Conservation (phyloP, 2,888 invertebrate species). For the Actias luna region DNA sequence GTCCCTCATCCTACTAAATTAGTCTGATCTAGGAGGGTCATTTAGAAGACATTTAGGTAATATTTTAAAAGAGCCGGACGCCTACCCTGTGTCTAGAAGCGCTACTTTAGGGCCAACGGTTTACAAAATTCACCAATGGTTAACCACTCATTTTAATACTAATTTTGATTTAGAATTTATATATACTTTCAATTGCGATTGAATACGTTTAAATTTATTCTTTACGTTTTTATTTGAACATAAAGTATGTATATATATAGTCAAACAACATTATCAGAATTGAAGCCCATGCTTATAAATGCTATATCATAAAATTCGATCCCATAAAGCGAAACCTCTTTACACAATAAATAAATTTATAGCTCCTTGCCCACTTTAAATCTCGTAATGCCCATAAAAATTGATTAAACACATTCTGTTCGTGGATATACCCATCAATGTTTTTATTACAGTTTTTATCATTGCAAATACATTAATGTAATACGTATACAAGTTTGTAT, state of each 20-base stretch:
- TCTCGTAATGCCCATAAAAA: slow-evolving; percentile 18
- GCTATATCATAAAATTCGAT: neutral
- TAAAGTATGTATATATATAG: neutral
- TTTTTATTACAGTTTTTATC: slow-evolving; percentile 16
- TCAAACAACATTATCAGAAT: neutral
- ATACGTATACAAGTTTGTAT: neutral
- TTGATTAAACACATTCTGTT: slow-evolving; percentile 20
- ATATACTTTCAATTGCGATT: too few relatives aligned
- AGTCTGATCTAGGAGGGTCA: too few relatives aligned
- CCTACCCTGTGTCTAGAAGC: too few relatives aligned
- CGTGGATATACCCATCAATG: slow-evolving; percentile 19
- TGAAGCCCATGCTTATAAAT: neutral
- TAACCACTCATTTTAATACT: too few relatives aligned
- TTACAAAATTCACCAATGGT: too few relatives aligned
- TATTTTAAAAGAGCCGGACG: too few relatives aligned
- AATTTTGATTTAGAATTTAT: too few relatives aligned
- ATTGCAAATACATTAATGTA: neutral
- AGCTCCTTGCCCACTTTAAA: slow-evolving; percentile 7
- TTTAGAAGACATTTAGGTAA: too few relatives aligned
- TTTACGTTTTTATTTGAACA: too few relatives aligned
- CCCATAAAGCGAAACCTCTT: neutral
- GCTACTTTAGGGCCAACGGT: too few relatives aligned
- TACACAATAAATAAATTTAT: neutral
- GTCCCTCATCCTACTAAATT: too few relatives aligned
- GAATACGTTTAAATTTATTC: too few relatives aligned